phyloP scores from a whole-genome alignment of 1,140 invertebrate species.

The Drosophila nikananu region DNA sequence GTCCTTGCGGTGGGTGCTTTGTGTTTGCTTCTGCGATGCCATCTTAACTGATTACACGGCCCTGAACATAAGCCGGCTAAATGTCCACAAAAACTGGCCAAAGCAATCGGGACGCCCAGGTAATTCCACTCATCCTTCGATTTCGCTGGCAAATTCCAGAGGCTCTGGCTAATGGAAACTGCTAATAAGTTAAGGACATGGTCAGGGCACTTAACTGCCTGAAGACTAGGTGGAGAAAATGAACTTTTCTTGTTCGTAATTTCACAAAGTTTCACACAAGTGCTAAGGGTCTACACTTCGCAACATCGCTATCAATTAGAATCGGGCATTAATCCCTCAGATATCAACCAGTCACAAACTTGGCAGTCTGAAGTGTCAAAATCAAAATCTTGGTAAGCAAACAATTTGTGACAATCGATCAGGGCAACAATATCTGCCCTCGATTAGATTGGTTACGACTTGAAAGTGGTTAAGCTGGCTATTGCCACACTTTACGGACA shows the following conservation, averaged over 20 bases:
- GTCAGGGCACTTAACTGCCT: constrained; percentile 19
- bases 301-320: background rate
- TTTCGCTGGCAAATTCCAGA: background rate
- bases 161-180: constrained; percentile 41
- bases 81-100: constrained; percentile 55
- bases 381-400: constrained; percentile 4
- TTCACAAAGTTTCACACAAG: constrained; percentile 7
- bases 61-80: constrained; percentile 40
- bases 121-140: constrained; percentile 19
- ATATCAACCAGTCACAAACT: constrained; percentile 19
- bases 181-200: constrained; percentile 30
- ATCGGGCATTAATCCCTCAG: constrained; percentile 13
- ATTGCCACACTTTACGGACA: constrained; percentile 11
- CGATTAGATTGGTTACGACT: constrained; percentile 25
- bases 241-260: constrained; percentile 23
- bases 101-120: constrained; percentile 28
- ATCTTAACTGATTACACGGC: constrained; percentile 56
- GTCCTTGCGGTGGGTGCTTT: constrained; percentile 9
- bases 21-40: constrained; percentile 19
- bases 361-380: constrained; percentile 17
- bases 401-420: constrained; percentile 26
- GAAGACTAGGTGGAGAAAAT: constrained; percentile 3
- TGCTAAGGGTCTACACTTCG: background rate
- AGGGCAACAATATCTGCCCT: constrained; percentile 20
- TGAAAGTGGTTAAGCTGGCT: constrained; percentile 15